Evolutionary conservation across 1,140 invertebrate genomes (phyloP).

Genomic region (Pantala flavescens): DNA sequence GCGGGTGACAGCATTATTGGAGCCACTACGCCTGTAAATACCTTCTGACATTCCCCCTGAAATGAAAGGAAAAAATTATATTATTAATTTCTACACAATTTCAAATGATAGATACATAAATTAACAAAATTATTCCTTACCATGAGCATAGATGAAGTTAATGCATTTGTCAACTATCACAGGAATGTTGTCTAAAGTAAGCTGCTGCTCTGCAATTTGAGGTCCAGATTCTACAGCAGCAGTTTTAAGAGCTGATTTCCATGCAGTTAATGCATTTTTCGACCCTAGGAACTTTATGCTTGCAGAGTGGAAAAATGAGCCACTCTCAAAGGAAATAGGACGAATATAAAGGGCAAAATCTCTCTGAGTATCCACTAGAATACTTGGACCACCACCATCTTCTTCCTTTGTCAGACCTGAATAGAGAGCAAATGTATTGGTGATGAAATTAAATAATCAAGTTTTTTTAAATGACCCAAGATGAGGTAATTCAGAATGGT

Average conservation of each 20-base stretch:
- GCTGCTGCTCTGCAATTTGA: constrained; percentile 66
- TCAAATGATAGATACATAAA: neutral
- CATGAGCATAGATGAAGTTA: constrained; percentile 75
- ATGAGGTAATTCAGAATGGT: no score
- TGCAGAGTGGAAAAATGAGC: neutral
- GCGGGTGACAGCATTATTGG: constrained; percentile 59
- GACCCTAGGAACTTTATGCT: neutral
- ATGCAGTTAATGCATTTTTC: constrained; percentile 30
- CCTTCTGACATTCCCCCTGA: constrained; percentile 70
- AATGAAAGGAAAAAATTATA: constrained; percentile 22
- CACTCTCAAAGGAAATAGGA: neutral
- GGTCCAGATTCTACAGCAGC: constrained; percentile 66
- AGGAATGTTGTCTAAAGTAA: constrained; percentile 75
- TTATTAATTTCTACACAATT: no score
- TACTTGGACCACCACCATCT: neutral
- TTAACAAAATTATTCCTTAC: constrained; percentile 35
- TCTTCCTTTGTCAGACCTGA: neutral
- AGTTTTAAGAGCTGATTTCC: constrained; percentile 59
- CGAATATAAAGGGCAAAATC: neutral
- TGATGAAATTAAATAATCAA: neutral
- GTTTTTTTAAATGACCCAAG: neutral
- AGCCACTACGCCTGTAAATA: constrained; percentile 72
- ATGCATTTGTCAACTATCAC: constrained; percentile 84
- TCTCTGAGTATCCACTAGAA: neutral
- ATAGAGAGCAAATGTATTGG: neutral